phyloP scores from a whole-genome alignment of 2,797 vertebrate genomes.

The Natrix natrix region DNA sequence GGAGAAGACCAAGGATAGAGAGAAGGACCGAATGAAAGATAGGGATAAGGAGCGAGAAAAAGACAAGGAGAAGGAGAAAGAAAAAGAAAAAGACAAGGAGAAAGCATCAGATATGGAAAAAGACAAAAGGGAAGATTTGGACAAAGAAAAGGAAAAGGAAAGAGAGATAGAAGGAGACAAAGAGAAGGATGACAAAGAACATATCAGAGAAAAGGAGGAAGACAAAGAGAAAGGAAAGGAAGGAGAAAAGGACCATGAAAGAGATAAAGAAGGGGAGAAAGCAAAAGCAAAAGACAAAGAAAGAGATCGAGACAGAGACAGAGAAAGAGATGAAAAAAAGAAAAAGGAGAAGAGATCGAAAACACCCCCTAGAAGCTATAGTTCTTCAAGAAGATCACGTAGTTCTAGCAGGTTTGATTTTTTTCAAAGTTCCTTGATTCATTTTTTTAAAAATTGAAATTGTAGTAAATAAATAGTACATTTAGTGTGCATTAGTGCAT shows the following conservation, averaged over 20 bases:
- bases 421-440: slow-evolving; percentile 13
- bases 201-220: slow-evolving; percentile 69
- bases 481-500: neutral
- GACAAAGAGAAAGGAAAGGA: slow-evolving; percentile 71
- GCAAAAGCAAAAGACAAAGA: slow-evolving; percentile 79
- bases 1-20: slow-evolving; percentile 65
- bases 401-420: slow-evolving; percentile 81
- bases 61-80: slow-evolving; percentile 54
- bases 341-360: slow-evolving; percentile 79
- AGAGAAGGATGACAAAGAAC: slow-evolving; percentile 64
- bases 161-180: slow-evolving; percentile 48
- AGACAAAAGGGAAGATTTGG: slow-evolving; percentile 55
- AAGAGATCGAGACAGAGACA: slow-evolving; percentile 59
- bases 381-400: slow-evolving; percentile 75
- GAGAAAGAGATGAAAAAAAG: slow-evolving; percentile 74
- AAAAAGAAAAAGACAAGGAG: slow-evolving; percentile 61
- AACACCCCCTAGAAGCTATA: slow-evolving; percentile 78
- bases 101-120: slow-evolving; percentile 37
- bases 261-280: slow-evolving; percentile 70
- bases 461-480: neutral
- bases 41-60: slow-evolving; percentile 62
- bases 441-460: neutral
- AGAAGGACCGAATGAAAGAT: slow-evolving; percentile 61
- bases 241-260: slow-evolving; percentile 70
- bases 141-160: slow-evolving; percentile 56